Conservation (phyloP, 2,113 vertebrate genomes). For the Calidris pygmaea region DNA sequence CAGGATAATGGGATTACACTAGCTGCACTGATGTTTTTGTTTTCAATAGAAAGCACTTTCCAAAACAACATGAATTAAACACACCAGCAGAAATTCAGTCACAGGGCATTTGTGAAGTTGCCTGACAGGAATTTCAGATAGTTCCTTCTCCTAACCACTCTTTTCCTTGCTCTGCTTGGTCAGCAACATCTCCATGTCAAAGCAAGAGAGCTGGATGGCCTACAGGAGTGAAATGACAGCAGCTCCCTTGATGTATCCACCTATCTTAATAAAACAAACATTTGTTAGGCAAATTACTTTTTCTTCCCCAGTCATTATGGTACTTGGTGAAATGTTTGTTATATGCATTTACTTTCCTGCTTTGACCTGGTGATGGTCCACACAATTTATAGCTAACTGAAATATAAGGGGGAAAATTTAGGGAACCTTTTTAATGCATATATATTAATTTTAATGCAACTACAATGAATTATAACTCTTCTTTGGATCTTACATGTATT, state of each 20-base stretch:
- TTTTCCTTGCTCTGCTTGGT: neutral
- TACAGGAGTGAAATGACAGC: neutral
- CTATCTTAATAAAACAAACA: neutral
- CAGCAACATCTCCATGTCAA: neutral
- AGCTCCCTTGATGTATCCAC: rapidly evolving
- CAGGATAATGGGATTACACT: neutral
- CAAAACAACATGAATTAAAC: neutral
- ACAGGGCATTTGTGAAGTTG: neutral
- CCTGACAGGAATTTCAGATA: neutral
- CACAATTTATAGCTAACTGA: neutral
- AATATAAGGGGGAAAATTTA: neutral
- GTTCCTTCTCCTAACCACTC: neutral
- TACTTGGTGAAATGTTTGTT: neutral
- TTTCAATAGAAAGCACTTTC: neutral
- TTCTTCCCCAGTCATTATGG: neutral
- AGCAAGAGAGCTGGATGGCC: neutral
- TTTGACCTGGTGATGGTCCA: neutral
- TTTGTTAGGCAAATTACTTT: neutral
- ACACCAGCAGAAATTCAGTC: neutral
- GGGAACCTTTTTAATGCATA: neutral
- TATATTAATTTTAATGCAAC: neutral
- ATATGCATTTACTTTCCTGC: neutral
- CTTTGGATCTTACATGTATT: neutral
- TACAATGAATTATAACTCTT: neutral
- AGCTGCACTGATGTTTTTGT: neutral